phyloP scores from a whole-genome alignment of 1,140 invertebrate species.

The Drosophila sechellia region DNA sequence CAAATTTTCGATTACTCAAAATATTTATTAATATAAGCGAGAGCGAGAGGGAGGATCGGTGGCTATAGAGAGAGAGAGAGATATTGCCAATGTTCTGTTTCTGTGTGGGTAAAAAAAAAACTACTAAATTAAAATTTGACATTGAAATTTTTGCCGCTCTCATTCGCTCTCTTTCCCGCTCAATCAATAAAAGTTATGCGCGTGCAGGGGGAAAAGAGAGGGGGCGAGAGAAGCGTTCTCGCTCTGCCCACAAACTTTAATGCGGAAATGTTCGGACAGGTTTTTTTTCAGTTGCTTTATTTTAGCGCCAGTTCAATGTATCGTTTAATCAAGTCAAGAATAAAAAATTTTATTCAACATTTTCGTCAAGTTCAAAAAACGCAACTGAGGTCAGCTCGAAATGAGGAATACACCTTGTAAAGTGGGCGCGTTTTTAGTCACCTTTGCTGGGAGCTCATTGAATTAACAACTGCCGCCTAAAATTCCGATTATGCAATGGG shows the following conservation, averaged over 20 bases:
- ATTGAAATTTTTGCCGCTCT: conserved; percentile 68
- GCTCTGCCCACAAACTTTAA: conserved; percentile 40
- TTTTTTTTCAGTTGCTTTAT: conserved; percentile 51
- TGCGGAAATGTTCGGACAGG: conserved; percentile 80
- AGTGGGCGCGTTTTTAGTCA: conserved; percentile 57
- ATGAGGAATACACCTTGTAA: conserved; percentile 56
- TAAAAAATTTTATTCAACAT: conserved; percentile 26
- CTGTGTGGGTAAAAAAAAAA: conserved; percentile 67
- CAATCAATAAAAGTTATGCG: conserved; percentile 73
- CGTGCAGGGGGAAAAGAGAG: conserved; percentile 44
- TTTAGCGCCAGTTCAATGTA: conserved; percentile 67
- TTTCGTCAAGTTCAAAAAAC: conserved; percentile 71
- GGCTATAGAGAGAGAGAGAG: neutral
- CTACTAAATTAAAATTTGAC: conserved; percentile 82
- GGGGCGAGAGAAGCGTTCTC: conserved; percentile 14
- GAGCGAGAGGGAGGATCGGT: conserved; percentile 21
- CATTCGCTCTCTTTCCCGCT: conserved; percentile 38
- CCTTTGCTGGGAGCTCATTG: conserved; percentile 41
- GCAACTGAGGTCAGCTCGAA: conserved; percentile 64
- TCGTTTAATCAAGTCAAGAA: conserved; percentile 69
- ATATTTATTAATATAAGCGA: conserved; percentile 22
- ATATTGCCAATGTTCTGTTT: conserved; percentile 62
- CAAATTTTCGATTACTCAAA: conserved; percentile 62
- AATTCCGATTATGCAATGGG: conserved; percentile 60
- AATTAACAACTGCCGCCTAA: conserved; percentile 29